A percentile compares a stretch with the other conserved stretches of the same genome.
These are phyloP conservation scores for Meda fulgida DNA, from an alignment of 2,797 vertebrate genomes.

Conservation along the genomic window DNA sequence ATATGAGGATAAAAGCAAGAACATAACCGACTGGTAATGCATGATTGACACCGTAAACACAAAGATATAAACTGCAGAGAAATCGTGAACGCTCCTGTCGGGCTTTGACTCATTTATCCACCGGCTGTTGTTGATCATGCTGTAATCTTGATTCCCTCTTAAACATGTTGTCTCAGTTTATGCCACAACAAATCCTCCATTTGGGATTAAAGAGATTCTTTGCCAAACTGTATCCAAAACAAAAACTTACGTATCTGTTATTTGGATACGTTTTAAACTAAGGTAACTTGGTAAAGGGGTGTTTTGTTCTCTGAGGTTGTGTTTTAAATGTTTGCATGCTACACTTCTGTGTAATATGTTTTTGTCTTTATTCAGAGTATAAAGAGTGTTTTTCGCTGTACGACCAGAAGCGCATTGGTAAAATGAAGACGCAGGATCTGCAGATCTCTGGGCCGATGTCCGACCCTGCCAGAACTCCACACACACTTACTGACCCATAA, in stretches of 20 bases:
- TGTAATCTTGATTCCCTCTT: constrained; percentile 15
- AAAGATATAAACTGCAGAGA: neutral
- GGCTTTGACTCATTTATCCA: neutral
- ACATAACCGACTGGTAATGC: neutral
- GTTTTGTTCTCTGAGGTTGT: neutral
- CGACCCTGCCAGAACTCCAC: constrained; percentile 80
- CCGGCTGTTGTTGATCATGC: constrained; percentile 3
- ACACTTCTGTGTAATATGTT: neutral
- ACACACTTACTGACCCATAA: constrained; percentile 81
- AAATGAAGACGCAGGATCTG: constrained; percentile 81
- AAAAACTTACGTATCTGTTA: neutral
- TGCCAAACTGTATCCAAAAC: neutral
- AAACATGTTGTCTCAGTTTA: constrained; percentile 2
- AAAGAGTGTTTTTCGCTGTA: constrained; percentile 93
- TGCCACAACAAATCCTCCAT: constrained; percentile 29
- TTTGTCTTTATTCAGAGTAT: constrained; percentile 77
- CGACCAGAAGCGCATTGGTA: constrained; percentile 84
- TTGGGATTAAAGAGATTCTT: constrained; percentile 20
- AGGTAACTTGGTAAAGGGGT: neutral
- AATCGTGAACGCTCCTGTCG: neutral
- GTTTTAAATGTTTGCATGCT: neutral
- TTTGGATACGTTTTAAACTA: neutral
- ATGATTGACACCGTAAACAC: neutral
- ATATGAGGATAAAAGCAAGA: neutral
- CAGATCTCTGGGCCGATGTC: constrained; percentile 83